Evolutionary conservation across 2,113 vertebrate species (phyloP).

Genomic region (Pelmatolapia mariae): DNA sequence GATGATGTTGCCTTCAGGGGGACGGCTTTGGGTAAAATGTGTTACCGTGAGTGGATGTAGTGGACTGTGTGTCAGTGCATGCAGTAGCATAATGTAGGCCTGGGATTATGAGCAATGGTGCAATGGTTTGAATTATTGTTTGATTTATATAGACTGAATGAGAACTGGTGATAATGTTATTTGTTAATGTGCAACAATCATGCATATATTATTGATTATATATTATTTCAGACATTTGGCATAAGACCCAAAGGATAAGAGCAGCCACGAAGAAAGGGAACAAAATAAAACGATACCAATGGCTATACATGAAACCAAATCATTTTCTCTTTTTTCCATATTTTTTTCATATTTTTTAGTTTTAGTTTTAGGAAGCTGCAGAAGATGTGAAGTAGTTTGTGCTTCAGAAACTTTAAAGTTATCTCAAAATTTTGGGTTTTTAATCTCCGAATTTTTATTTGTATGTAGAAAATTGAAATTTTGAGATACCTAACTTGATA

Average conservation of each 20-base stretch:
- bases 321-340: background rate
- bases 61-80: slow-evolving; percentile 18
- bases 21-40: background rate
- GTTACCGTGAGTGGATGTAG: background rate
- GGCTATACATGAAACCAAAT: background rate
- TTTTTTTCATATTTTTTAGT: background rate
- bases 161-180: background rate
- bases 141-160: slow-evolving; percentile 21
- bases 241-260: background rate
- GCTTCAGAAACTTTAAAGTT: background rate
- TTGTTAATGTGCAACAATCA: slow-evolving; percentile 27
- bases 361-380: background rate
- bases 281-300: background rate
- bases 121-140: slow-evolving; percentile 39
- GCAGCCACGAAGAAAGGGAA: background rate
- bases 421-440: rapidly evolving
- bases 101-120: slow-evolving; percentile 12
- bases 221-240: background rate
- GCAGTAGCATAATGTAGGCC: slow-evolving; percentile 29
- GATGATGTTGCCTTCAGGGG: background rate
- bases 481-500: background rate
- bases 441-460: background rate
- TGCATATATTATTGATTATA: background rate
- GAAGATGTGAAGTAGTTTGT: background rate
- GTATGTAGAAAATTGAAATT: background rate